Evolutionary conservation across 2,888 invertebrate species (phyloP).

Genomic region (Drosophila melanosoma): DNA sequence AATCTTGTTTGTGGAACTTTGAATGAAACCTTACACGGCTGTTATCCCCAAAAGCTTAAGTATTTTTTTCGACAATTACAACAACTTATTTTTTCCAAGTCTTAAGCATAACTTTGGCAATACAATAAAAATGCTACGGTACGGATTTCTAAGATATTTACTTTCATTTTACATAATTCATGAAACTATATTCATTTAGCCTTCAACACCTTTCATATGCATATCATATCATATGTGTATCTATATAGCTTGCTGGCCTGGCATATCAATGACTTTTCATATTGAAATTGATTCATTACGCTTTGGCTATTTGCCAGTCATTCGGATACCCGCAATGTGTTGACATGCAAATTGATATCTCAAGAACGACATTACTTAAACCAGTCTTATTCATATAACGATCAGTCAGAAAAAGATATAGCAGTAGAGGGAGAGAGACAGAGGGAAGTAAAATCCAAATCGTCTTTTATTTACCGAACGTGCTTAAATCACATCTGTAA

Average conservation of each 20-base stretch:
- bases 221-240: background rate
- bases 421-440: background rate
- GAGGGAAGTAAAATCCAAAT: conserved; percentile 23
- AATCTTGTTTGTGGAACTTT: background rate
- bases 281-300: conserved; percentile 44
- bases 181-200: background rate
- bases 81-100: background rate
- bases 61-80: background rate
- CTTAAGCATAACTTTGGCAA: background rate
- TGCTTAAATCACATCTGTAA: conserved; percentile 63
- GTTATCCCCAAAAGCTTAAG: background rate
- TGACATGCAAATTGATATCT: conserved; percentile 74
- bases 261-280: conserved; percentile 35
- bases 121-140: background rate
- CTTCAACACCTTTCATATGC: conserved; percentile 1
- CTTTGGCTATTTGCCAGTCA: conserved; percentile 65
- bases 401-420: conserved; percentile 25
- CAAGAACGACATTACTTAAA: conserved; percentile 35
- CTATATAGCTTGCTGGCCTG: conserved; percentile 7
- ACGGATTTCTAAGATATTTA: background rate
- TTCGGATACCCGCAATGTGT: conserved; percentile 57
- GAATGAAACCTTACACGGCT: background rate
- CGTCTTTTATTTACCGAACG: conserved; percentile 46
- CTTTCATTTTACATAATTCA: background rate
- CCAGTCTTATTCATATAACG: conserved; percentile 36